phyloP scores from a whole-genome alignment of 2,888 invertebrate species.

The Oscheius sp. region DNA sequence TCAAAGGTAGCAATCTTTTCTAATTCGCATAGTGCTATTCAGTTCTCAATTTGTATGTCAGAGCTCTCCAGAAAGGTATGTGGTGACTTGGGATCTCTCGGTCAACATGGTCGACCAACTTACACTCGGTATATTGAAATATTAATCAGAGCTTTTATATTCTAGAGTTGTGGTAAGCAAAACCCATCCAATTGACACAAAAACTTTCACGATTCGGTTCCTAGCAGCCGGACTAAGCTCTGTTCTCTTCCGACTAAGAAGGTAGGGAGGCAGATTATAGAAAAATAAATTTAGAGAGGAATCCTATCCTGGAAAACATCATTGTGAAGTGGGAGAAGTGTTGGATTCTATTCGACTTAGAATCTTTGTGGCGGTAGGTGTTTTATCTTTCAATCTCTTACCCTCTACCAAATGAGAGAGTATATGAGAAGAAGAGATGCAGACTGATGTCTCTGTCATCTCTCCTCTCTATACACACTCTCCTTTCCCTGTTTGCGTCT shows the following conservation, averaged over 20 bases:
- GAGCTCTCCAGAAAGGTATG: constrained; percentile 51
- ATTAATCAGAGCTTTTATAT: background rate
- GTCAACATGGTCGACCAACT: constrained; percentile 43
- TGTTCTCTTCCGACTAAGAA: constrained; percentile 46
- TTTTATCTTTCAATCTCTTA: background rate
- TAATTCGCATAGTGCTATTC: background rate
- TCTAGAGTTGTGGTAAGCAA: constrained; percentile 45
- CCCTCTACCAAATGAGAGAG: background rate
- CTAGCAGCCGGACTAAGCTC: constrained; percentile 40
- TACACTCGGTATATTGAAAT: constrained; percentile 36
- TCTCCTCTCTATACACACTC: too few species aligned
- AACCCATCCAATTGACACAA: constrained; percentile 44
- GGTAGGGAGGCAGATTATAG: constrained; percentile 25
- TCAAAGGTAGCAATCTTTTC: constrained; percentile 15
- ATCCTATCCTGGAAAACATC: constrained; percentile 36
- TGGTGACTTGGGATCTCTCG: constrained; percentile 50
- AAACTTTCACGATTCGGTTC: constrained; percentile 55
- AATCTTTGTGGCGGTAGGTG: constrained; percentile 23
- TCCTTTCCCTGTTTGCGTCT: too few species aligned
- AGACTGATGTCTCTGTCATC: too few species aligned
- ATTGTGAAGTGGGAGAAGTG: constrained; percentile 40
- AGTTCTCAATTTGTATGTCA: constrained; percentile 48
- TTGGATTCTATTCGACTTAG: constrained; percentile 30
- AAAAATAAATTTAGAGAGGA: constrained; percentile 32
- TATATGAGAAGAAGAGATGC: too few species aligned